Evolutionary conservation across 2,888 invertebrate genomes (phyloP).

Genomic region (Scaptomyza cyrtandrae): DNA sequence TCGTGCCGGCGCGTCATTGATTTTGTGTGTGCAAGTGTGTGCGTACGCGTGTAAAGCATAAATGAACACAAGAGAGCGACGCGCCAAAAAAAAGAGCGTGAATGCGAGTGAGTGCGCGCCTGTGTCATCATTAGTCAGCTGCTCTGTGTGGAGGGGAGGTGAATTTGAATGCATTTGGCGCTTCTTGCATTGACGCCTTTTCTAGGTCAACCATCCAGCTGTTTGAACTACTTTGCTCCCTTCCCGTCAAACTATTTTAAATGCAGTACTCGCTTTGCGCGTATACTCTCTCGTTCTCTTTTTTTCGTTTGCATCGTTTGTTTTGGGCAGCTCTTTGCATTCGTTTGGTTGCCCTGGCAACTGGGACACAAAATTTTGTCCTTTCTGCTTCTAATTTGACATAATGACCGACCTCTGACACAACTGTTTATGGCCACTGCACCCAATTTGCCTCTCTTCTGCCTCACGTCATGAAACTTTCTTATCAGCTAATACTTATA

Average conservation of each 20-base stretch:
- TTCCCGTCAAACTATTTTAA: background rate
- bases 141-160: slow-evolving; percentile 7
- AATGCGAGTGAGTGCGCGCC: background rate
- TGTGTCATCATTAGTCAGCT: slow-evolving; percentile 36
- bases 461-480: slow-evolving; percentile 24
- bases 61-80: slow-evolving; percentile 25
- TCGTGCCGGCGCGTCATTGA: slow-evolving; percentile 53
- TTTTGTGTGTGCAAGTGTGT: slow-evolving; percentile 22
- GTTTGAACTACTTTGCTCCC: slow-evolving; percentile 22
- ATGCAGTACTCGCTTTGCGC: slow-evolving; percentile 5
- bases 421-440: slow-evolving; percentile 15
- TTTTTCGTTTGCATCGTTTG: slow-evolving; percentile 18
- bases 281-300: background rate
- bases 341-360: slow-evolving; percentile 35
- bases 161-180: slow-evolving; percentile 20
- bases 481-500: slow-evolving; percentile 50
- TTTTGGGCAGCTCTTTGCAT: slow-evolving; percentile 24
- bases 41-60: slow-evolving; percentile 16
- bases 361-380: slow-evolving; percentile 23
- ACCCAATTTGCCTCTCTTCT: background rate
- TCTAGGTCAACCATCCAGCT: slow-evolving; percentile 54
- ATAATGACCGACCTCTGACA: background rate
- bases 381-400: slow-evolving; percentile 4
- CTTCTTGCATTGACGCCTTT: slow-evolving; percentile 28
- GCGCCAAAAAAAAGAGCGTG: slow-evolving; percentile 28